Conservation (phyloP, 2,888 invertebrate genomes). For the Drosophila emarginata region DNA sequence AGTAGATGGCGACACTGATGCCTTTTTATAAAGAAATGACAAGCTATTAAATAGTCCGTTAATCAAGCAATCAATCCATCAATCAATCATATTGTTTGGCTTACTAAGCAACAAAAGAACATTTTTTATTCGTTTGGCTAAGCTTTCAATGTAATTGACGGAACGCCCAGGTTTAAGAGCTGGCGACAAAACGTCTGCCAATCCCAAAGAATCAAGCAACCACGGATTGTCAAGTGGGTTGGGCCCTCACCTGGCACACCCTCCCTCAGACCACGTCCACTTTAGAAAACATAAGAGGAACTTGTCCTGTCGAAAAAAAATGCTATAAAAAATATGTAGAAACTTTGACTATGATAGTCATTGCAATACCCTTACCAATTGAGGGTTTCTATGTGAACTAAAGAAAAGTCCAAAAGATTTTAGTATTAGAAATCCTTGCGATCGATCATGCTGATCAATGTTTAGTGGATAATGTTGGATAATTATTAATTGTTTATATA, state of each 20-base stretch:
- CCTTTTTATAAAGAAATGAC: background rate
- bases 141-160: background rate
- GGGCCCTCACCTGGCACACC: background rate
- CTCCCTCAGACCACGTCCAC: background rate
- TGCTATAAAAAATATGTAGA: no score
- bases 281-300: background rate
- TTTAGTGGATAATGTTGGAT: no score
- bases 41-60: background rate
- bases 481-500: background rate
- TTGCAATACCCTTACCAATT: no score
- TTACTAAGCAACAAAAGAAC: background rate
- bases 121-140: background rate
- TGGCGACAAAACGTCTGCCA: slow-evolving; percentile 42
- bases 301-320: background rate
- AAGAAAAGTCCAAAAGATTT: no score
- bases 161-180: background rate
- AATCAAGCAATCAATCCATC: slow-evolving; percentile 34
- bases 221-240: background rate
- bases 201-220: slow-evolving; percentile 4
- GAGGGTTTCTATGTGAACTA: no score
- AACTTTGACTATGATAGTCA: no score
- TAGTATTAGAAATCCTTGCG: no score
- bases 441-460: no score
- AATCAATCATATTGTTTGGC: slow-evolving; percentile 36
- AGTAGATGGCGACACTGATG: slow-evolving; percentile 44